A percentile compares a stretch with the other conserved stretches of the same genome.
phyloP scores from a whole-genome alignment of 2,888 invertebrate species.

The Iselma pallidipennis region DNA sequence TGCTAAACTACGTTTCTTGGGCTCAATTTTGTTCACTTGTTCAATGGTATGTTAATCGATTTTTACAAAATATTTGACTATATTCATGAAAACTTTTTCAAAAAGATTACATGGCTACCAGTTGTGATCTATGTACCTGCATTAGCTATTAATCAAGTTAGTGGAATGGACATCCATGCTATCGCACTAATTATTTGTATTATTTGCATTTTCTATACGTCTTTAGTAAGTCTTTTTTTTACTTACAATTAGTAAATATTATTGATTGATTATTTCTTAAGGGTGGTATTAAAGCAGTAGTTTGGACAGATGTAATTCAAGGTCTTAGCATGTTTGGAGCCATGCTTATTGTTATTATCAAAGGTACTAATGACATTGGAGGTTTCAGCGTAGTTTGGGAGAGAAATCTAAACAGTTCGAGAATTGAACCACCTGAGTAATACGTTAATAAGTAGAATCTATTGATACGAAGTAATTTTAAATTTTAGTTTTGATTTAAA shows the following conservation, averaged over 20 bases:
- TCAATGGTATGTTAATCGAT: slow-evolving; percentile 72
- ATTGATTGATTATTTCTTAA: slow-evolving; percentile 47
- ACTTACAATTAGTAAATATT: background rate
- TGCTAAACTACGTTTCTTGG: no score
- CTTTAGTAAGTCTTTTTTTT: slow-evolving; percentile 70
- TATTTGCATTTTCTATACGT: slow-evolving; percentile 85
- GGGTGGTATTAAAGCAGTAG: slow-evolving; percentile 80
- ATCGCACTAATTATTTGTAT: slow-evolving; percentile 80
- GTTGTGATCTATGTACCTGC: slow-evolving; percentile 49
- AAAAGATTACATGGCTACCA: slow-evolving; percentile 74
- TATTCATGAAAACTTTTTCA: background rate
- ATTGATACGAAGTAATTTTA: background rate
- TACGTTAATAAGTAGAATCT: no score
- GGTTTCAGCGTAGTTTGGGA: slow-evolving; percentile 68
- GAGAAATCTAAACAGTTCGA: slow-evolving; percentile 68
- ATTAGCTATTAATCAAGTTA: slow-evolving; percentile 61
- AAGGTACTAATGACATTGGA: slow-evolving; percentile 74
- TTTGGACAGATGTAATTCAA: slow-evolving; percentile 83
- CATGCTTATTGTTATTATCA: slow-evolving; percentile 71
- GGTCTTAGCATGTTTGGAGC: slow-evolving; percentile 76
- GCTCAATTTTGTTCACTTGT: slow-evolving; percentile 70
- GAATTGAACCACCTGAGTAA: slow-evolving; percentile 70
- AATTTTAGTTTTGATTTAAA: background rate
- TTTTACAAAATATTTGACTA: no score
- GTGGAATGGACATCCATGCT: slow-evolving; percentile 78